Evolutionary conservation across 2,797 vertebrate genomes (phyloP), one percentile per base, ranked within the genome.

Genomic region (Channa striata): DNA sequence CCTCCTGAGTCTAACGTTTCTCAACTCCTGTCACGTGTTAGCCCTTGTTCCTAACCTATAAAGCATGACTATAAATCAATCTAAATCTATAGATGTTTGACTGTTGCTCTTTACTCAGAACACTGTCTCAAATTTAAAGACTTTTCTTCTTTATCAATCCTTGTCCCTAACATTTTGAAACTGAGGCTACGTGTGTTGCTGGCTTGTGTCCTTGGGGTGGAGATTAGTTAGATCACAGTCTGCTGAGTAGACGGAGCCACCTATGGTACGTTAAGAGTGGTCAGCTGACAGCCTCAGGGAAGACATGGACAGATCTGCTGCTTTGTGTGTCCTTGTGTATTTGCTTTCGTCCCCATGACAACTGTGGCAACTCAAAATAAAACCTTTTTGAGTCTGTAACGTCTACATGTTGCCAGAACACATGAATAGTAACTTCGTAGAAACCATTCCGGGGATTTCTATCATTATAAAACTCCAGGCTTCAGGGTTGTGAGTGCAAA

Each of bases 181-280:
- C 11, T 10, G 53, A 44, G 53, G 23, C 67, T 21, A 37, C 30
- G 40, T 8, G 44, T 5, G 36, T 44, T 61, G 37, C 65, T 80
- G 64, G 72, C 57, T 53, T 8, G 61, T 11, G 19, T 83, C 81
- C 84, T 80, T 90, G 86, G 86, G 88, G 85, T 72, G 59, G 47
- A 87, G 87, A 90, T 92, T 89, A 93, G 61, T 90, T 90, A 72
- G 79, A 74, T 84, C 77, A 61, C 7, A 33, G 67, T 42, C 78
- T 53, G n/a, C 70, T 69, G 72, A 66, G 71, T 77, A 25, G 66
- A 84, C 25, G 74, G 81, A 82, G 80, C 48, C 72, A 78, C 84
- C 84, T 82, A 72, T 82, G 54, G 73, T 46, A 25, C 0, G 30
- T 75, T 78, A 73, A 77, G 68, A 79, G 72, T 68, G 60, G 72